A percentile compares a stretch with the other conserved stretches of the same genome.
These are phyloP conservation scores for Hyperoplus lanceolatus DNA, from an alignment of 2,797 vertebrate species.

Conservation along the genomic window DNA sequence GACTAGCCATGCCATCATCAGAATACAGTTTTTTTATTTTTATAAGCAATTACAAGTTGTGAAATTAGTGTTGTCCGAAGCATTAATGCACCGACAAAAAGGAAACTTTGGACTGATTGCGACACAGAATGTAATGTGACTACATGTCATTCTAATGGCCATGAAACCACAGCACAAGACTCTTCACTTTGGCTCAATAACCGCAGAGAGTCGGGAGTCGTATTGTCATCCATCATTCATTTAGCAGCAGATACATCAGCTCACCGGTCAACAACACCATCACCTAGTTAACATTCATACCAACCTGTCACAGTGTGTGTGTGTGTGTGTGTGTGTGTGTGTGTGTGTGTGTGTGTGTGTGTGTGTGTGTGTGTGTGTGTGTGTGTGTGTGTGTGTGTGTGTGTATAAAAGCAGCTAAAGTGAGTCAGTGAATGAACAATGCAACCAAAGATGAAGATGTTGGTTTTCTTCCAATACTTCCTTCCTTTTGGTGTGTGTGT, in stretches of 20 bases:
- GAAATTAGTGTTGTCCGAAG: neutral
- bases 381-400: slow-evolving; percentile 24
- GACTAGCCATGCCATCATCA: too few species aligned
- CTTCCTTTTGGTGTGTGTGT: neutral
- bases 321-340: slow-evolving; percentile 26
- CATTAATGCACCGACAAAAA: neutral
- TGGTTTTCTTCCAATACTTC: slow-evolving; percentile 47
- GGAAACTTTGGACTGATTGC: neutral
- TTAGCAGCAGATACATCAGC: slow-evolving; percentile 38
- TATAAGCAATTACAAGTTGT: neutral
- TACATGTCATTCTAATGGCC: neutral
- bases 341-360: slow-evolving; percentile 9
- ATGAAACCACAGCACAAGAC: neutral
- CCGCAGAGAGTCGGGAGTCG: neutral
- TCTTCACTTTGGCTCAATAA: neutral
- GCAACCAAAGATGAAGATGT: slow-evolving; percentile 51
- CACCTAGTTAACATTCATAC: slow-evolving; percentile 75
- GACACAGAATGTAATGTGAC: neutral
- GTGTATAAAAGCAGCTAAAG: slow-evolving; percentile 79
- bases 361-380: slow-evolving; percentile 34
- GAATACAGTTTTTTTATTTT: too few species aligned
- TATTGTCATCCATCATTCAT: slow-evolving; percentile 62
- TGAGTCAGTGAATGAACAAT: slow-evolving; percentile 73
- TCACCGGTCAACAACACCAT: slow-evolving; percentile 65
- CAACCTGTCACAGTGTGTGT: slow-evolving; percentile 69